Evolutionary conservation across 2,797 vertebrate species (phyloP), one percentile per base, ranked within the genome.

Genomic region (Acipenser transmontanus): DNA sequence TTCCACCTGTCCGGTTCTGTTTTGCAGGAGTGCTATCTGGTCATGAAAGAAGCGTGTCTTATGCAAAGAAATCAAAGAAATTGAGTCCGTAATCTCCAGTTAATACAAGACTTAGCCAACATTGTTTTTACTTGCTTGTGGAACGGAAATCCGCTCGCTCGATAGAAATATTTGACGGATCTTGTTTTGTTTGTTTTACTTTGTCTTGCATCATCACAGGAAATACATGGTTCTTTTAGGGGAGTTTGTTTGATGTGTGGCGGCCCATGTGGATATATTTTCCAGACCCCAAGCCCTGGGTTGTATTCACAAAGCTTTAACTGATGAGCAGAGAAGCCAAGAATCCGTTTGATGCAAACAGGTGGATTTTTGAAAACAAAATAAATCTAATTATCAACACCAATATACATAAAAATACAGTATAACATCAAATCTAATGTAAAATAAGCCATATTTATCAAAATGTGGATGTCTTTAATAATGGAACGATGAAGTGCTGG

Each of bases 21-120:
- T 66, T 68, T 72, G 72, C 66, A 71, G 73, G 70, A 62, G 50
- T 52, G 67, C 59, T 81, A 85, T 82, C 83, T 78, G 83, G 73
- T 84, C 76, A 81, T 80, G 71, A 72, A 84, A 88, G 87, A 88
- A 87, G 83, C 81, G 75, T 85, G 74, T 83, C 80, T 59, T 50
- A 67, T 11, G 62, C 69, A 14, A 69, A 51, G 20, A 10, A 78
- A 82, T 10, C 79, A 82, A 82, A 85, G 80, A 68, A 17, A 59
- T 6, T 61, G 75, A 69, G 64, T 63, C 51, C 57, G 65, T 57
- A 71, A 74, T 76, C 72, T 48, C 77, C 64, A 1, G 54, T 57
- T 57, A 57, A 57, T 57, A n/a, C 54, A 57, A 57, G 75, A 75
- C 81, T 83, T 84, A 79, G 71, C 80, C 20, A 3, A 34, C 7